These are phyloP conservation scores for Parazoanthus atlanticus DNA, from an alignment of 92 coral and sea anemone genomes.

Conservation along the genomic window DNA sequence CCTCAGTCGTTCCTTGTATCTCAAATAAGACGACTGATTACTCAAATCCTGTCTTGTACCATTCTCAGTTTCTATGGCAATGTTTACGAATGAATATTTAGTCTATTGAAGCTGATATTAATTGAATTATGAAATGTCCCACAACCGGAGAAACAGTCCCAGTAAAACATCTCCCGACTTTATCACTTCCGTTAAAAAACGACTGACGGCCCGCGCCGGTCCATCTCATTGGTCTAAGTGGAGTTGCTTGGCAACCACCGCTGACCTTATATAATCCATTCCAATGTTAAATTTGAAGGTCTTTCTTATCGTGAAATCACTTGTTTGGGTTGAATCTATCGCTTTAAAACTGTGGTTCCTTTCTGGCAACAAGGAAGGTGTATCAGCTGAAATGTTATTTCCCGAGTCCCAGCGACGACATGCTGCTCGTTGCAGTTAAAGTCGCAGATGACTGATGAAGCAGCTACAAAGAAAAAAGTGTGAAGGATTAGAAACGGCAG, in stretches of 20 bases:
- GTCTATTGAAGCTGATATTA: not conserved
- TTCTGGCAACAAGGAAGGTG: conserved; percentile 4
- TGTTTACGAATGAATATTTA: conserved; percentile 3
- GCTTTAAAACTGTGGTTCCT: conserved; percentile 11
- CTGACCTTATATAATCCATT: not conserved
- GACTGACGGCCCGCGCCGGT: conserved; percentile 47
- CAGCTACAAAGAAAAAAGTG: conserved; percentile 22
- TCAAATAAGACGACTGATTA: not conserved
- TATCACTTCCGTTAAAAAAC: not conserved
- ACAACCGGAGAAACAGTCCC: not conserved
- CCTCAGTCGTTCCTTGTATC: not conserved
- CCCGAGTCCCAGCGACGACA: conserved; percentile 36
- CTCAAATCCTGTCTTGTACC: not conserved
- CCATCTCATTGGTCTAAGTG: not conserved
- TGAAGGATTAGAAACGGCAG: not conserved
- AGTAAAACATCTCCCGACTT: conserved; percentile 1
- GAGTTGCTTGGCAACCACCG: conserved; percentile 33
- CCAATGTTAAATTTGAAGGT: not conserved
- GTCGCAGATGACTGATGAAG: conserved; percentile 20
- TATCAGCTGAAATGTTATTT: conserved; percentile 5
- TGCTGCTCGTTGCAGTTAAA: conserved; percentile 37
- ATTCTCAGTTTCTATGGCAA: not conserved
- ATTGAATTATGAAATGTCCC: not conserved
- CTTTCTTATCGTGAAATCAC: not conserved
- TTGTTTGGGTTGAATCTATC: not conserved